Evolutionary conservation across 2,888 invertebrate species (phyloP).

Genomic region (Lithophane semibrunnea): DNA sequence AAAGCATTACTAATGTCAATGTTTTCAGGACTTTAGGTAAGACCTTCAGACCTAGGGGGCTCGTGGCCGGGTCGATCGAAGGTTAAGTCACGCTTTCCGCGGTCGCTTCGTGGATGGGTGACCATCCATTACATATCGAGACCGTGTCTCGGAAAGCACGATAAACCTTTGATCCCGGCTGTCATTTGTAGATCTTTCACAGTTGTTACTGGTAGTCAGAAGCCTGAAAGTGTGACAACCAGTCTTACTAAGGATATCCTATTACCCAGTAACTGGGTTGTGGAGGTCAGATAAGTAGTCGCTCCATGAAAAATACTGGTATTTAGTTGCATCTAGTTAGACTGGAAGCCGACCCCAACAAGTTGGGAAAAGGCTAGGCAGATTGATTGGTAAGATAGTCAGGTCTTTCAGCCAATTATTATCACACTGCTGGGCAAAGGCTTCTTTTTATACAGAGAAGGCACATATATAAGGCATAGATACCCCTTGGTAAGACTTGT

Average conservation of each 20-base stretch:
- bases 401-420: no score
- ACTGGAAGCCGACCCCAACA: not conserved
- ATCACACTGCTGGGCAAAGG: no score
- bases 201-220: not conserved
- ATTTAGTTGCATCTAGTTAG: not conserved
- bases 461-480: no score
- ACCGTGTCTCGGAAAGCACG: not conserved
- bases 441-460: no score
- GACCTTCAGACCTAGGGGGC: not conserved
- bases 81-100: not conserved
- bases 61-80: not conserved
- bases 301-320: not conserved
- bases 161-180: not conserved
- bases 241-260: not conserved
- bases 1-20: slow-evolving; percentile 33
- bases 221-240: not conserved
- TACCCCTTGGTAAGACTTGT: no score
- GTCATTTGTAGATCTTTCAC: not conserved
- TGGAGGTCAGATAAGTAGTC: not conserved
- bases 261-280: not conserved
- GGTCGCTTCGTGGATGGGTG: not conserved
- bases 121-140: not conserved
- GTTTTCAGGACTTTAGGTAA: slow-evolving; percentile 19
- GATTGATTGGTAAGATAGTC: no score
- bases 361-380: not conserved